Base-by-base conservation (phyloP, 2,888 invertebrate species). In the Azorinus chamasolen region DNA sequence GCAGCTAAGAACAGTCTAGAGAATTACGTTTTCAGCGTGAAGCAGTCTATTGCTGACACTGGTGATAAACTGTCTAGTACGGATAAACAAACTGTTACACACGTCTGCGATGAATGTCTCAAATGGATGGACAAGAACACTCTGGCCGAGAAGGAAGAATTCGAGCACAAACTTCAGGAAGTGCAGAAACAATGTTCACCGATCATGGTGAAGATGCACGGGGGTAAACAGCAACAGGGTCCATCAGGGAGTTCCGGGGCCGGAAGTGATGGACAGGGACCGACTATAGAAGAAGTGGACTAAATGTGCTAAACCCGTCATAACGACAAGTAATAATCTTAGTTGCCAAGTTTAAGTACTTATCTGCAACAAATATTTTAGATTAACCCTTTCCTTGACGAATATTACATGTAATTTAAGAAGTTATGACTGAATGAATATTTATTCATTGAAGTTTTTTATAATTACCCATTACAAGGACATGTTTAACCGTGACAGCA, bases 91-190 rank as follows among this genome's bases (percentile, higher is more conserved):
- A 92, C 94, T 16, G 96, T 97, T 0, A 79, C 83, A n/a, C 91
- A 89, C n/a, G 88, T 87, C 27, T 91, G 92, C 63, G 94, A 95
- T 24, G 95, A 95, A 16, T 95, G 96, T 70, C 94, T 97, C 66
- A 94, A 94, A 14, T 98, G 97, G 97, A 93, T 98, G 45, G 98
- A 98, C 86, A 93, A 94, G 22, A 97, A 97, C 90, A 95, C 95
- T 1, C 93, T 96, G 51, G 97, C 97, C 6, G 95, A 96, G 61
- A 96, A 96, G 86, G 89, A 88, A 6, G 97, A 97, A 85, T 95
- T 95, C 83, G 96, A 97, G 61, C 95, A 96, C 83, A 96, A 95
- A 88, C 93, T 97, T 85, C 96, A 96, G 88, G 95, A 96, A 61
- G 94, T 96, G 22, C 96, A 97, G 91, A 94, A 94, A 20, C 95